Evolutionary conservation across 2,888 invertebrate genomes (phyloP), one percentile per base, ranked within the genome.

Genomic region (Xestia xanthographa): DNA sequence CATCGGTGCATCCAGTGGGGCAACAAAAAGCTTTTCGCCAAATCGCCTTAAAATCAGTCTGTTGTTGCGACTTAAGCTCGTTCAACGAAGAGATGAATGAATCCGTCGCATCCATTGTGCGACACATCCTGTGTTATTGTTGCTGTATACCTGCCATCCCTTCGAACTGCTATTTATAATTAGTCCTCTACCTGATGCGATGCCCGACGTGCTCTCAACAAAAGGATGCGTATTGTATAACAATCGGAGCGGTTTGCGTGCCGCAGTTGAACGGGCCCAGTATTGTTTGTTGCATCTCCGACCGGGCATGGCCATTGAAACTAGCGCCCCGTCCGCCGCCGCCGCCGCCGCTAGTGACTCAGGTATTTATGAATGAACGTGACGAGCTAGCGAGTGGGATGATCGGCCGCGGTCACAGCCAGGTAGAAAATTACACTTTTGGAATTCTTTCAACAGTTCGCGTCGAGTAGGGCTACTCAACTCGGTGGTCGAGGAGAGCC

Each of bases 321-420:
- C 91, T 90, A 90, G 89, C 88, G 89, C 92, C 91, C 91, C 75
- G 60, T 4, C 82, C 63, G 74, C 72, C 75, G 69, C 72, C 63
- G 66, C 60, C 82, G 86, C 88, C 90, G 83, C 82, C 89, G 89
- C 87, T 86, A 88, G 90, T 89, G 91, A 88, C 92, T 93, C 93
- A 95, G 95, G 95, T 96, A 96, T 96, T 95, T 96, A 96, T 96
- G 96, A 96, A 96, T 96, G 96, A 95, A 96, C 96, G 96, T 95
- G 96, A 93, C 94, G 94, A 92, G 90, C 92, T 87, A 92, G 93
- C 93, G 93, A 92, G 92, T 91, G 93, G 93, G 93, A 93, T 93
- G 93, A 91, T 94, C 92, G 92, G 92, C 90, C 92, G 94, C 93
- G 93, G 93, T 92, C 93, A 93, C 92, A 92, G 93, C 93, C 96